Percentiles rank a stretch among this genome's conserved stretches.
These are phyloP conservation scores for Zoanthus sansibaricus DNA, from an alignment of 92 coral and sea anemone genomes.

Conservation along the genomic window DNA sequence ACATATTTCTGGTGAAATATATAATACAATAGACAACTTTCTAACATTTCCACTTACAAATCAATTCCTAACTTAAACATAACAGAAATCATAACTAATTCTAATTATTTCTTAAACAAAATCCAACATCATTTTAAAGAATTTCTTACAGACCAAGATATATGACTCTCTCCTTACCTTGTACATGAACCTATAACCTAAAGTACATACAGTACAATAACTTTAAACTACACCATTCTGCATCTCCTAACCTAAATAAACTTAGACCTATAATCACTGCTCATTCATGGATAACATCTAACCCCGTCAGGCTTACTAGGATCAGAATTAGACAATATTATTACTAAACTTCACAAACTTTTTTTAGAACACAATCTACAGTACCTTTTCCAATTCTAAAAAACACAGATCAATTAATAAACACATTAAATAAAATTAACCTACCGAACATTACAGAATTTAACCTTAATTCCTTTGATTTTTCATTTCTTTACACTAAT, in stretches of 20 bases:
- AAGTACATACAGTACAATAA: not conserved
- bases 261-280: slow-evolving; percentile 53
- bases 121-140: not conserved
- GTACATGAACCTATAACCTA: not conserved
- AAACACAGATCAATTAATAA: slow-evolving; percentile 37
- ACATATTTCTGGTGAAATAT: too few relatives aligned
- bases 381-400: slow-evolving; percentile 56
- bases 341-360: too few relatives aligned
- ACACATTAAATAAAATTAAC: too few relatives aligned
- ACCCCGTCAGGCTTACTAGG: slow-evolving; percentile 47
- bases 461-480: not conserved
- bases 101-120: too few relatives aligned
- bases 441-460: not conserved
- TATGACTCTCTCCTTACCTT: too few relatives aligned
- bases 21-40: not conserved
- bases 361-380: not conserved
- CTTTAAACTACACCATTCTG: not conserved
- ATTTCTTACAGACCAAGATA: not conserved
- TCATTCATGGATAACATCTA: slow-evolving; percentile 55
- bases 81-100: too few relatives aligned
- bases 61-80: not conserved
- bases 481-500: not conserved
- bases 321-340: slow-evolving; percentile 45
- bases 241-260: not conserved
- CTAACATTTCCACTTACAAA: not conserved